These are phyloP conservation scores for Rhinichthys klamathensis DNA, from an alignment of 2,113 vertebrate species.

Conservation along the genomic window DNA sequence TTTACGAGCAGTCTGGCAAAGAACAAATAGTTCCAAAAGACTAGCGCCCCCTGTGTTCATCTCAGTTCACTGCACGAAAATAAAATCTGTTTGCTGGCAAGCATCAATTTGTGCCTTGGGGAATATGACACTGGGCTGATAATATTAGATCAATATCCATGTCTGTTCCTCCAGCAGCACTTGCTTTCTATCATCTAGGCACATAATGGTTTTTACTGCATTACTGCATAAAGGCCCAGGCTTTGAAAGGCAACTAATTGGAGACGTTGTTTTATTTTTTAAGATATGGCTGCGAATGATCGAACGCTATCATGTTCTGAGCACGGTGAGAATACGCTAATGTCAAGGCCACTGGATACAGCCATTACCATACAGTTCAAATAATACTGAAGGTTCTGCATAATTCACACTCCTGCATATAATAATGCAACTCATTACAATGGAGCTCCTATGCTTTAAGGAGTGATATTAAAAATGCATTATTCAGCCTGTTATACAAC, in stretches of 20 bases:
- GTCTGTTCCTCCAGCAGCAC: constrained; percentile 48
- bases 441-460: constrained; percentile 55
- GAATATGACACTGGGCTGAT: constrained; percentile 59
- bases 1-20: neutral
- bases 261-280: constrained; percentile 57
- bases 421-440: constrained; percentile 65
- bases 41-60: constrained; percentile 25
- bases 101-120: constrained; percentile 48
- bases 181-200: constrained; percentile 55
- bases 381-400: constrained; percentile 50
- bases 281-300: constrained; percentile 49
- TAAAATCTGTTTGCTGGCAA: constrained; percentile 51
- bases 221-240: constrained; percentile 49
- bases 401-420: constrained; percentile 61
- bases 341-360: constrained; percentile 47
- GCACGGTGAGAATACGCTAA: constrained; percentile 42
- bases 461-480: constrained; percentile 65
- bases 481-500: constrained; percentile 63
- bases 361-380: constrained; percentile 55
- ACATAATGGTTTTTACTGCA: constrained; percentile 56
- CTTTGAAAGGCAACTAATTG: constrained; percentile 59
- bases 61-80: neutral
- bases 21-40: neutral
- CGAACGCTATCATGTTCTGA: constrained; percentile 16
- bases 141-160: constrained; percentile 59